Evolutionary conservation across 1,140 invertebrate species (phyloP).

Genomic region (Nasonia vitripennis): DNA sequence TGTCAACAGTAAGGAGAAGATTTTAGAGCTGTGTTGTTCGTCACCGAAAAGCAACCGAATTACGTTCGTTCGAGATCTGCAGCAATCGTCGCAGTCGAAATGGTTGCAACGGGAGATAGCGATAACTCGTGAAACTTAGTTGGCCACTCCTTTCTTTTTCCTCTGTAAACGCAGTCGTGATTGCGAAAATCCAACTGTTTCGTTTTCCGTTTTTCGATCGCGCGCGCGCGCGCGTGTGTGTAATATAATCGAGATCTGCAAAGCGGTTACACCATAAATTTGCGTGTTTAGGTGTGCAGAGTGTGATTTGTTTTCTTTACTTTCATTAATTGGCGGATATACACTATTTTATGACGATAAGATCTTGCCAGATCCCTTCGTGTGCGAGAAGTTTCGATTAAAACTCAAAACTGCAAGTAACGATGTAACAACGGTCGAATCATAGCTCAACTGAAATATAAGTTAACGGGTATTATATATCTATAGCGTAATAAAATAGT

Average conservation of each 20-base stretch:
- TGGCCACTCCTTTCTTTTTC: too few relatives aligned
- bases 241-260: slow-evolving; percentile 2
- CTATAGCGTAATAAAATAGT: too few relatives aligned
- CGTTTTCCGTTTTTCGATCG: background rate
- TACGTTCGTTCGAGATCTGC: background rate
- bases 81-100: background rate
- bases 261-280: slow-evolving; percentile 2
- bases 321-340: slow-evolving; percentile 28
- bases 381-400: background rate
- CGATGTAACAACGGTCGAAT: background rate
- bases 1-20: too few relatives aligned
- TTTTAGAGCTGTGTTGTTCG: background rate
- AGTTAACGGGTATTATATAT: too few relatives aligned
- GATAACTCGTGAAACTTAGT: background rate
- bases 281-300: background rate
- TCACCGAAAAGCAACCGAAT: background rate
- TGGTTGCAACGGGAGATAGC: background rate
- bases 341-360: background rate
- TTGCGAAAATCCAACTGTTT: background rate
- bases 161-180: too few relatives aligned
- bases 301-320: slow-evolving; percentile 12
- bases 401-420: slow-evolving; percentile 9
- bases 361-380: slow-evolving; percentile 3
- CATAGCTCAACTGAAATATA: background rate
- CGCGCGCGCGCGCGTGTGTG: too few relatives aligned